Base-by-base conservation (phyloP, 2,797 vertebrate genomes). In the Limosa lapponica region DNA sequence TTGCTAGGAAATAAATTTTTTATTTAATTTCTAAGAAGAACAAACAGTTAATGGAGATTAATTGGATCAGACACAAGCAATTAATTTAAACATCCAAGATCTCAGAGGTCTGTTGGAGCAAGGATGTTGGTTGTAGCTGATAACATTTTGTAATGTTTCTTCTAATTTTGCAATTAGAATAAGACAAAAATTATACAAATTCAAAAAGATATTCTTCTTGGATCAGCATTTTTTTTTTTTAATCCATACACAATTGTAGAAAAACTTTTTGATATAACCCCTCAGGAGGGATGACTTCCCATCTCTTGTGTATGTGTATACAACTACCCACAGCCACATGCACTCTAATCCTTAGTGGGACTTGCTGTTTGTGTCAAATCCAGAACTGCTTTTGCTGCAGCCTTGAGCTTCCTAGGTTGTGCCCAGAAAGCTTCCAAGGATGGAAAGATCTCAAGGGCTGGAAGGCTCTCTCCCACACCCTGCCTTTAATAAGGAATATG, bases 1-100 rank as follows among this genome's bases (percentile, higher is more conserved):
- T 57, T 90, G 34, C 55, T 87, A 59, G 48, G 32, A 93, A 87
- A 82, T 87, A 94, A 1, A 24, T 52, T 80, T 95, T 95, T 85
- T 5, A 71, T 87, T 89, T 87, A 24, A 70, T 89, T 85, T 87
- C 41, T 52, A 61, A 69, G 77, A 74, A 74, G 44, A 89, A 43
- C 36, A 80, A 70, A 73, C 62, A 89, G 55, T 37, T 82, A 87
- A 87, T 85, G 61, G 71, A 77, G 41, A 89, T 80, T 85, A 93
- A 48, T 48, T 85, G 64, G 27, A 67, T 77, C 41, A 89, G 74
- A 61, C 28, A 85, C 39, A 84, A 73, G 44, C 44, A 95, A 85
- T 91, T 82, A 59, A 84, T 52, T 82, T 58, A 93, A 95, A 84
- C 18, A 57, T 61, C 18, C 54, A 89, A 84, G 49, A 90, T 86